Conservation (phyloP, 2,113 vertebrate genomes). For the Cyanoliseus patagonus region DNA sequence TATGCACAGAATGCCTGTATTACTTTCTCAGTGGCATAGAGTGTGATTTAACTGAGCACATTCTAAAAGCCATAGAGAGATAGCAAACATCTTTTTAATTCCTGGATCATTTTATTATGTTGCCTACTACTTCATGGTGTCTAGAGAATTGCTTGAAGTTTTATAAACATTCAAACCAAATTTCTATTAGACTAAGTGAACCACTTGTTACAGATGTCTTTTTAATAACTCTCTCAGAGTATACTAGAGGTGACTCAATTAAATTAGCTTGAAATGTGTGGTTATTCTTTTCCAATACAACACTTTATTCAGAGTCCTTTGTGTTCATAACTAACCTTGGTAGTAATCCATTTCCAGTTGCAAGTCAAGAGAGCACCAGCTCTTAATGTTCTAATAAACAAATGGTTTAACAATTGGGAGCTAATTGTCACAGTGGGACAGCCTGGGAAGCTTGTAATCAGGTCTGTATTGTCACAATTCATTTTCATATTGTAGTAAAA, state of each 20-base stretch:
- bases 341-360: constrained; percentile 64
- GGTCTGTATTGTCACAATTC: constrained; percentile 72
- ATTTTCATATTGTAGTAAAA: constrained; percentile 78
- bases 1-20: background rate
- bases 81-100: constrained; percentile 20
- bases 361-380: constrained; percentile 63
- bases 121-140: background rate
- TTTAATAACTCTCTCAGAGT: constrained; percentile 41
- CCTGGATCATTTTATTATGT: constrained; percentile 25
- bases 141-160: constrained; percentile 52
- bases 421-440: constrained; percentile 79
- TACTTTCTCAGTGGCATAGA: background rate
- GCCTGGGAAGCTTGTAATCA: constrained; percentile 69
- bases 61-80: background rate
- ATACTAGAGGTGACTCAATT: constrained; percentile 40
- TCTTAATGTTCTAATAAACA: constrained; percentile 72
- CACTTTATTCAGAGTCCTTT: constrained; percentile 30
- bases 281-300: constrained; percentile 66
- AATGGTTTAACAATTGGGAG: constrained; percentile 74
- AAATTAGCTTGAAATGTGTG: constrained; percentile 56
- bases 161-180: constrained; percentile 23
- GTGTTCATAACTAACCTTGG: constrained; percentile 37
- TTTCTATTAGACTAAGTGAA: constrained; percentile 29
- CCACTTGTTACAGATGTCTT: constrained; percentile 38
- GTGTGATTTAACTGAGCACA: background rate